Conservation (phyloP, 2,113 vertebrate species). For the Eleginops maclovinus region DNA sequence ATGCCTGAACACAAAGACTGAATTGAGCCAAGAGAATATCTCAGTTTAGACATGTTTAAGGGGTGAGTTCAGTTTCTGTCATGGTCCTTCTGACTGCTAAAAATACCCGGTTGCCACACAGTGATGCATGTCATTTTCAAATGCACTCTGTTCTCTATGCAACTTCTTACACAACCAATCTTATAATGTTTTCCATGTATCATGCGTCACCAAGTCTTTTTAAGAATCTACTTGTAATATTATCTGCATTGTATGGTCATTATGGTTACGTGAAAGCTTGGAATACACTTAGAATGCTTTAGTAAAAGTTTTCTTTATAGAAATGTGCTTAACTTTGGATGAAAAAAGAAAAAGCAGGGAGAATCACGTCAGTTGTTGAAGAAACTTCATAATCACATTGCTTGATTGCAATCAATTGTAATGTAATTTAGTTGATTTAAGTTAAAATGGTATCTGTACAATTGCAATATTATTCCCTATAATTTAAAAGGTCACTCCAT, state of each 20-base stretch:
- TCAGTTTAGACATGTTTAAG: slow-evolving; percentile 29
- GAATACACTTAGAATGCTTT: background rate
- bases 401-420: too few relatives aligned
- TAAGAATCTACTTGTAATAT: background rate
- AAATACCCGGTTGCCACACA: slow-evolving; percentile 61
- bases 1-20: slow-evolving; percentile 44
- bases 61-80: slow-evolving; percentile 33
- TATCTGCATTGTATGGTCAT: background rate
- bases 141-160: background rate
- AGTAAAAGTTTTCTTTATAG: background rate
- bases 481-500: too few relatives aligned
- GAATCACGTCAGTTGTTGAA: background rate
- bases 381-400: background rate
- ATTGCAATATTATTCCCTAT: too few relatives aligned
- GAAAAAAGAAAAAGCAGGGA: background rate
- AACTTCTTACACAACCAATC: slow-evolving; percentile 21
- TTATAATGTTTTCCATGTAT: background rate
- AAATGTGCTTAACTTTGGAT: background rate
- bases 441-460: too few relatives aligned
- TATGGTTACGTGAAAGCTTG: background rate
- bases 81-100: slow-evolving; percentile 45
- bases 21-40: slow-evolving; percentile 26
- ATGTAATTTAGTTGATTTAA: too few relatives aligned
- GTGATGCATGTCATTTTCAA: slow-evolving; percentile 18
- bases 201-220: slow-evolving; percentile 14